Percentiles rank a stretch among this genome's conserved stretches.
Evolutionary conservation across 2,888 invertebrate species (phyloP).

Genomic region (Metellina segmentata): DNA sequence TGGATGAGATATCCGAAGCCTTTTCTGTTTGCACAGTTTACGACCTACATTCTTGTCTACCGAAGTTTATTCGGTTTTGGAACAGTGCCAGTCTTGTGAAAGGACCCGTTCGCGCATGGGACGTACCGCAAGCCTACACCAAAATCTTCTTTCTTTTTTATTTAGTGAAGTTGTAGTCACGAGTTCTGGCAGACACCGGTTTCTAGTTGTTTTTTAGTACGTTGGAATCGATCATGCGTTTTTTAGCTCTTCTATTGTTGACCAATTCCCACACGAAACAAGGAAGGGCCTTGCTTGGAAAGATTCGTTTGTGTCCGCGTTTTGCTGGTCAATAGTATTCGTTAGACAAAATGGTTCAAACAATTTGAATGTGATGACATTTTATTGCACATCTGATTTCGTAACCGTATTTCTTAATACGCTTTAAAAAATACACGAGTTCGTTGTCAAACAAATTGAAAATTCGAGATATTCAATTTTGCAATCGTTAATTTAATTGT

Average conservation of each 20-base stretch:
- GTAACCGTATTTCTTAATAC: no score
- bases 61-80: slow-evolving; percentile 57
- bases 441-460: no score
- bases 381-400: no score
- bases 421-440: no score
- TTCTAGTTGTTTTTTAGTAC: slow-evolving; percentile 4
- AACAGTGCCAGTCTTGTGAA: slow-evolving; percentile 37
- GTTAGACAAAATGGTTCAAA: no score
- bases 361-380: no score
- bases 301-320: no score
- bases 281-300: background rate
- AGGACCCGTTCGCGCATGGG: slow-evolving; percentile 50
- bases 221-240: background rate
- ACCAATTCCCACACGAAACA: background rate
- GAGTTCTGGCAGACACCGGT: slow-evolving; percentile 5
- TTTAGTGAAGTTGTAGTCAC: slow-evolving; percentile 18
- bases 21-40: slow-evolving; percentile 21
- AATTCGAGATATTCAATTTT: no score
- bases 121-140: slow-evolving; percentile 28
- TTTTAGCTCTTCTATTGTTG: slow-evolving; percentile 12
- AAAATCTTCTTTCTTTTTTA: slow-evolving; percentile 22
- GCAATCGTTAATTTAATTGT: no score
- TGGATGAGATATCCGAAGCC: background rate
- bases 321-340: no score
- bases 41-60: slow-evolving; percentile 61